Evolutionary conservation across 2,888 invertebrate species (phyloP), one percentile per base, ranked within the genome.

Genomic region (Rotaria magnacalcarata): DNA sequence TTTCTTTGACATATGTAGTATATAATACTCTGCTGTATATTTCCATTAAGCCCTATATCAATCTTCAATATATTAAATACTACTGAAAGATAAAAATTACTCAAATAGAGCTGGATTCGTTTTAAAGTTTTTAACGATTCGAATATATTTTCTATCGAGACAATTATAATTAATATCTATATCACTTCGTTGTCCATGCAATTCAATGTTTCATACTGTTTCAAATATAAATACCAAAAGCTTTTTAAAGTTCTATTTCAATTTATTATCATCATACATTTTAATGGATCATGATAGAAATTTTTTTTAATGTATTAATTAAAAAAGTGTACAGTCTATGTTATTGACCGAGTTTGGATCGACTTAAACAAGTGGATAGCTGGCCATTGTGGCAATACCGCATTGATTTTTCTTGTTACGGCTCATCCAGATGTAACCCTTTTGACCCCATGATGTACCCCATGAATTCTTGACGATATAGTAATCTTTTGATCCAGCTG

Each of bases 401-500:
- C 67, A 67, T 67, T 67, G 67, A 34, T 67, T 67, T 34, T 19
- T 67, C 67, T 67, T 67, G 67, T 67, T 67, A 1, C 67, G 67
- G 14, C 14, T 34, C 67, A 67, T 41, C 67, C 67, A 67, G 67
- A 67, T 67, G 19, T 67, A 67, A 19, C 86, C 84, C 10, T 86
- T 24, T 16, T 84, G 43, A 50, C 84, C 86, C 86, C 86, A 86
- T 56, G 60, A 52, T 47, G 54, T 67, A 14, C 86, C 86, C 84
- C 84, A 86, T 16, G 75, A 75, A 27, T 86, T 86, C 75, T 86
- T 86, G 10, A 86, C 54, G 7, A 86, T 86, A 8, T 84, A 86
- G n/a, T 86, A 86, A 11, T 84, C 67, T 43, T 16, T 2, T 24
- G 43, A 34, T 16, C 84, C 67, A 3, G 6, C 16, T 41, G 4